A percentile compares a stretch with the other conserved stretches of the same genome.
phyloP scores from a whole-genome alignment of 2,888 invertebrate genomes.

The Drosophila tanythrix region DNA sequence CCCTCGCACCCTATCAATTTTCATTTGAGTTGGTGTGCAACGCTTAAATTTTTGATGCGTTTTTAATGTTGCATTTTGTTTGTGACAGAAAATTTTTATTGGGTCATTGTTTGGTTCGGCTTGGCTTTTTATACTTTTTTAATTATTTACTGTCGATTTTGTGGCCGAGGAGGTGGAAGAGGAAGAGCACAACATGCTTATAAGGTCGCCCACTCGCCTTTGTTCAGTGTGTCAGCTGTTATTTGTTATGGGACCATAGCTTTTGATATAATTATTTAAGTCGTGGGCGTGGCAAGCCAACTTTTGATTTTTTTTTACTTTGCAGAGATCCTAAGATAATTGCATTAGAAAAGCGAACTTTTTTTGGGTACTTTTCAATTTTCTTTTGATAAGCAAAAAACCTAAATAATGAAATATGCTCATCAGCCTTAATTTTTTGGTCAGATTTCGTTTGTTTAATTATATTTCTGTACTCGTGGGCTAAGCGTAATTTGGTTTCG shows the following conservation, averaged over 20 bases:
- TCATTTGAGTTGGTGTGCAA: slow-evolving; percentile 26
- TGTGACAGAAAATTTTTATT: slow-evolving; percentile 43
- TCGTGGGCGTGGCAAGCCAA: slow-evolving; percentile 15
- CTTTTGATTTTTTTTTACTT: not conserved
- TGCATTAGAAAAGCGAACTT: not conserved
- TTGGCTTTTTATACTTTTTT: slow-evolving; percentile 31
- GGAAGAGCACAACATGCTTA: not conserved
- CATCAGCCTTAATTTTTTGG: not conserved
- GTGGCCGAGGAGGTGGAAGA: slow-evolving; percentile 3
- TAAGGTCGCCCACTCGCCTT: slow-evolving; percentile 30
- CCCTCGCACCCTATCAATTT: slow-evolving; percentile 24
- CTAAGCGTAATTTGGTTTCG: not conserved
- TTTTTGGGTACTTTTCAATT: not conserved
- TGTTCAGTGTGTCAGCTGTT: slow-evolving; percentile 25
- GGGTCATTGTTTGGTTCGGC: slow-evolving; percentile 38
- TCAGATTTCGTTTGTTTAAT: not conserved
- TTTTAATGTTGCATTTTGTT: slow-evolving; percentile 50
- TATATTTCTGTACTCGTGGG: not conserved
- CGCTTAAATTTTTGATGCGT: slow-evolving; percentile 25
- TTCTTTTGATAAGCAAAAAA: not conserved
- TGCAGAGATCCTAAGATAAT: not conserved
- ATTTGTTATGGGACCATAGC: slow-evolving; percentile 10
- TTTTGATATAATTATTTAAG: slow-evolving; percentile 3
- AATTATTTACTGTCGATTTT: slow-evolving; percentile 48
- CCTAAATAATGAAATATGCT: not conserved